Base-by-base conservation (phyloP, 2,888 invertebrate species). In the Drosophila buzzatii region DNA sequence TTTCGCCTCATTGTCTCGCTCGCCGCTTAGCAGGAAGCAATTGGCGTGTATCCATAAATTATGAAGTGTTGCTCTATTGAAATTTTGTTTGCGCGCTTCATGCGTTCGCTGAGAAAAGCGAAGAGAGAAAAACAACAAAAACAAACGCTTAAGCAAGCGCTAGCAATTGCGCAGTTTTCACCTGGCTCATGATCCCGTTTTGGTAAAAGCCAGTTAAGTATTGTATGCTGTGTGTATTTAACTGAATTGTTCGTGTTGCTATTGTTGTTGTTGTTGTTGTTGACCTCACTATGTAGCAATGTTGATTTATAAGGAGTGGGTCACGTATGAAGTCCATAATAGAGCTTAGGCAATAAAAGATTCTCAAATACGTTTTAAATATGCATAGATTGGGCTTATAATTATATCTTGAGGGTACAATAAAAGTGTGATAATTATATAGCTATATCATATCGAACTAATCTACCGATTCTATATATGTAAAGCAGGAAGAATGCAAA, bases 11-110 rank as follows among this genome's bases (percentile, higher is more conserved):
- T 89, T 88, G 89, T 85, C 60, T 64, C 52, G 35, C 35, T 33
- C 23, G 27, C n/a, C 45, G 44, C 66, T 56, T 60, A 66, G 77
- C 89, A 85, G 85, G 90, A 85, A 85, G 86, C 71, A 59, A 71
- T 74, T 70, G 73, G 72, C 83, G 73, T 82, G 70, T 73, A 72
- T 76, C 80, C 82, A 82, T 90, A 81, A 70, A 79, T 81, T 78
- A 66, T 67, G 31, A 61, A 76, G 49, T 45, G 61, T 67, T 76
- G 72, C 66, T 67, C 58, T 65, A 81, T 77, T 76, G 72, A 64
- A 77, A 67, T 61, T 80, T 35, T 51, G 14, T 7, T 51, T 35
- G 23, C 61, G 18, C 39, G 51, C 64, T 57, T 44, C n/a, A 45
- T 64, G 67, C 74, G 72, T 64, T 65, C 45, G 20, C 18, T 6